Percentiles rank a stretch among this genome's conserved stretches.
Conservation (phyloP, 1,140 invertebrate genomes). For the Schlechtendalia chinensis region DNA sequence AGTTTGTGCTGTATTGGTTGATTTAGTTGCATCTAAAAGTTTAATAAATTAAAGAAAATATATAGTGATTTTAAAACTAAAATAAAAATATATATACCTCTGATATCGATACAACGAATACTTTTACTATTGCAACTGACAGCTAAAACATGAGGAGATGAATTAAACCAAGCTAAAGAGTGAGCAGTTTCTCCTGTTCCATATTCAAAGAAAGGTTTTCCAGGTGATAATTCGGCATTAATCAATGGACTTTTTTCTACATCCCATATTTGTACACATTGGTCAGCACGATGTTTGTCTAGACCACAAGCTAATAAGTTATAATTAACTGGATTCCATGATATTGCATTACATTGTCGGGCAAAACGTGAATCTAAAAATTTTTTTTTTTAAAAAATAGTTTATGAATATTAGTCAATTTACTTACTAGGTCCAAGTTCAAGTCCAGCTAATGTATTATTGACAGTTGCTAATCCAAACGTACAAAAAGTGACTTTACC, state of each 20-base stretch:
- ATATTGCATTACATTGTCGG: slow-evolving; percentile 80
- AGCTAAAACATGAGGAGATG: slow-evolving; percentile 70
- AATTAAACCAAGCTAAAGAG: slow-evolving; percentile 81
- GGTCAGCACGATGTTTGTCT: slow-evolving; percentile 81
- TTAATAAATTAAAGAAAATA: not conserved
- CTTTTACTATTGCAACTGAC: slow-evolving; percentile 86
- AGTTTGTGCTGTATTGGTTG: slow-evolving; percentile 70
- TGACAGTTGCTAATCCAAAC: slow-evolving; percentile 71
- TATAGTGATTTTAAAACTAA: not conserved
- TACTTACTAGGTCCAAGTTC: slow-evolving; percentile 68
- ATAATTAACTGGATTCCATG: slow-evolving; percentile 83
- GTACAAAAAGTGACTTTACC: slow-evolving; percentile 79
- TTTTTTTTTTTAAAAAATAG: not conserved
- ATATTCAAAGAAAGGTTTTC: slow-evolving; percentile 56
- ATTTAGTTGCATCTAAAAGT: slow-evolving; percentile 67
- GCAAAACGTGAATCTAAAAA: slow-evolving; percentile 71
- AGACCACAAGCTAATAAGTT: slow-evolving; percentile 81
- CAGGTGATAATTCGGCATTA: slow-evolving; percentile 35
- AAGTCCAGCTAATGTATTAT: slow-evolving; percentile 67
- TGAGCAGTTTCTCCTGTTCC: slow-evolving; percentile 79
- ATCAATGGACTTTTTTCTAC: slow-evolving; percentile 61
- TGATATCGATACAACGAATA: slow-evolving; percentile 85
- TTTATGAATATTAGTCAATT: not conserved
- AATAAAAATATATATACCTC: slow-evolving; percentile 66
- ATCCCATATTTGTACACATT: slow-evolving; percentile 80